Evolutionary conservation across 2,888 invertebrate genomes (phyloP), one percentile per base, ranked within the genome.

Genomic region (Erebia palarica): DNA sequence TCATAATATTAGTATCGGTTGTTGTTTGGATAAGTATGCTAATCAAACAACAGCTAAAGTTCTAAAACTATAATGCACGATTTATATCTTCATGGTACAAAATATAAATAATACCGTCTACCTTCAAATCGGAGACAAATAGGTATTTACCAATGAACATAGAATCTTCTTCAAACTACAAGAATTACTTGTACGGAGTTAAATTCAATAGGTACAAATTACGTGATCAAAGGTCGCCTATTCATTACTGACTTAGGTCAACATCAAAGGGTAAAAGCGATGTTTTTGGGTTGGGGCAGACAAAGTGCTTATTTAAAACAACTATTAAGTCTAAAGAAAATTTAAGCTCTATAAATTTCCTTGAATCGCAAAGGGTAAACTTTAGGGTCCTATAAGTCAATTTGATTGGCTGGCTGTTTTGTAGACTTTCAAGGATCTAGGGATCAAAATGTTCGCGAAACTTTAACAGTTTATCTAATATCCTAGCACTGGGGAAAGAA

Each of bases 401-500:
- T 14, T n/a, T n/a, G 51, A 65, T 65, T n/a, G n/a, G 16, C 7
- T 5, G 63, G 18, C 61, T 61, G 47, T 61, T 47, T 63, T 16
- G 60, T 63, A 1, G 21, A 49, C 64, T 51, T 64, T 51, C 49
- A 64, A 51, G 42, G 63, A 53, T 65, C 53, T 36, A 36, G 36
- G 53, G 36, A 53, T 49, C 49, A 16, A 57, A 67, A 59, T 67
- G 14, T 67, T 55, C 16, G 16, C 18, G 51, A 66, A 63, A 71
- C 8, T 68, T 49, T 65, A 65, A 53, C 60, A 69, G 65, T 69
- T 75, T 69, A 66, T 63, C 55, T 61, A 68, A 21, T 13, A 59
- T 61, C 27, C 18, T 51, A 57, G 60, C 57, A 13, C 60, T 67
- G 59, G 66, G 70, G 70, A 73, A 73, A 75, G 72, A 71, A 71